Evolutionary conservation across 2,797 vertebrate genomes (phyloP).

Genomic region (Emys orbicularis): DNA sequence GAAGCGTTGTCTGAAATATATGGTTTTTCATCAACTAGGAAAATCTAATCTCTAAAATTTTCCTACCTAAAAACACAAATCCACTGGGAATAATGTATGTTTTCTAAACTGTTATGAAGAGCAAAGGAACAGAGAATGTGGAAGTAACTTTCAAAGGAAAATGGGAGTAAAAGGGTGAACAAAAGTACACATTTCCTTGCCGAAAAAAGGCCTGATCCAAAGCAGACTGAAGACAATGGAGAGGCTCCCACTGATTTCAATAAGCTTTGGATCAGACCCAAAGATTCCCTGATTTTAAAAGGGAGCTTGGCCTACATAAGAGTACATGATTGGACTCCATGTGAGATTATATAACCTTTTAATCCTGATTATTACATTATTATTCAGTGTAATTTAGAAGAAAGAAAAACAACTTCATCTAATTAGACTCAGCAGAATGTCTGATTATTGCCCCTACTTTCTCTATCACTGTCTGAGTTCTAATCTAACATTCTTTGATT

Average conservation of each 20-base stretch:
- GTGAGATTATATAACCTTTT: not conserved
- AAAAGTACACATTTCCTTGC: too few species aligned
- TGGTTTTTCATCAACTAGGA: too few species aligned
- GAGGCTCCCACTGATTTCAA: not conserved
- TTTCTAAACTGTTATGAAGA: not conserved
- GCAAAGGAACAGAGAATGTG: not conserved
- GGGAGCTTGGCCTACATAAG: not conserved
- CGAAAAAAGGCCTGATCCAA: not conserved
- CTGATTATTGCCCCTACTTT: not conserved
- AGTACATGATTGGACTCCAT: not conserved
- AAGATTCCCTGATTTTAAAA: not conserved
- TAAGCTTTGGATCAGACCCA: not conserved
- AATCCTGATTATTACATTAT: not conserved
- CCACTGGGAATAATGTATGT: not conserved
- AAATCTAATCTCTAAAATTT: not conserved
- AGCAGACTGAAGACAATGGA: not conserved
- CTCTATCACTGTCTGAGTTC: not conserved
- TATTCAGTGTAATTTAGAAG: not conserved
- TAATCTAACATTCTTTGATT: not conserved
- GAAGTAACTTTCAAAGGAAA: not conserved
- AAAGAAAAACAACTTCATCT: not conserved
- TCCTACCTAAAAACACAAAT: not conserved
- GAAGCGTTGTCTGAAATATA: too few species aligned
- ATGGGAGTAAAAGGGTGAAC: too few species aligned
- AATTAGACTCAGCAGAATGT: not conserved